Evolutionary conservation across 2,888 invertebrate genomes (phyloP).

Genomic region (Andrena flavipes): DNA sequence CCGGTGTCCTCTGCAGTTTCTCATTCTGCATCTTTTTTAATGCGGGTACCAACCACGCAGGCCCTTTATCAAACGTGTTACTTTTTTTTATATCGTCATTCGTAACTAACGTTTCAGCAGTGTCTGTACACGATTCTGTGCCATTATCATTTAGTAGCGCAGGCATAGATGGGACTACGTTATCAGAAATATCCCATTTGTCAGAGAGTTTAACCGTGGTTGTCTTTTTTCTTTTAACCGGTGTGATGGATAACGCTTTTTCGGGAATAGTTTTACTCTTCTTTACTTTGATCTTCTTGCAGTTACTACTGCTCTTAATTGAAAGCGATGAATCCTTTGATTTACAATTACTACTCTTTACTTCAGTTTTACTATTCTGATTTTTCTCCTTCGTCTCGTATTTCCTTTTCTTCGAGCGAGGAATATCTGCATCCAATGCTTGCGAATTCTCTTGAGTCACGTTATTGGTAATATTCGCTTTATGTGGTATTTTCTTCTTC

Average conservation of each 20-base stretch:
- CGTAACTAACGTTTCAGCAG: background rate
- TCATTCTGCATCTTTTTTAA: slow-evolving; percentile 71
- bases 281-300: slow-evolving; percentile 39
- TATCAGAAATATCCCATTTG: slow-evolving; percentile 54
- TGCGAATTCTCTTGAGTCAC: background rate
- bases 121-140: background rate
- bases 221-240: slow-evolving; percentile 31
- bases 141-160: background rate
- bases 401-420: slow-evolving; percentile 23
- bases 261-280: slow-evolving; percentile 15
- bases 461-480: background rate
- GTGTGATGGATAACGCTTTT: background rate
- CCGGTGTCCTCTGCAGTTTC: slow-evolving; percentile 49
- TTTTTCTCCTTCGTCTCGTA: background rate
- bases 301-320: slow-evolving; percentile 15
- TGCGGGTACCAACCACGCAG: slow-evolving; percentile 69
- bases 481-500: slow-evolving; percentile 1
- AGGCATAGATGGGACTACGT: background rate
- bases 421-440: background rate
- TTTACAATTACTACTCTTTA: slow-evolving; percentile 19
- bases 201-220: slow-evolving; percentile 10
- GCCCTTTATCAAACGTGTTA: slow-evolving; percentile 1
- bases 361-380: background rate
- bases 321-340: background rate
- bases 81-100: background rate